Evolutionary conservation across 1,140 invertebrate species (phyloP).

Genomic region (Semibalanus balanoides): DNA sequence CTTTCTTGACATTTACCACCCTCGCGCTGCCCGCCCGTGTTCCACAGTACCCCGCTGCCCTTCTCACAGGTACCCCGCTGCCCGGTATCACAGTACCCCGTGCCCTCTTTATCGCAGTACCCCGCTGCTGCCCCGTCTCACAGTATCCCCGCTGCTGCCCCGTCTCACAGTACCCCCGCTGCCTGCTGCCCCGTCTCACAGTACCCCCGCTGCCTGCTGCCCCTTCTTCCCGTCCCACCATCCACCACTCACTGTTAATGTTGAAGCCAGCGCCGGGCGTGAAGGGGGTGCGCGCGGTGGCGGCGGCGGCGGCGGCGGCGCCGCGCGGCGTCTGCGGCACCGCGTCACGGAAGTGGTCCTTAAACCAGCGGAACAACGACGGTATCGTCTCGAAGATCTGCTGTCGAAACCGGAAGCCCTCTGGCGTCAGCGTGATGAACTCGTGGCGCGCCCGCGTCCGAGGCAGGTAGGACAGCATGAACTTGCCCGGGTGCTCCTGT

Average conservation of each 20-base stretch:
- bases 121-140: no score
- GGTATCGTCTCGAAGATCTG: constrained; percentile 74
- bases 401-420: constrained; percentile 80
- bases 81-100: no score
- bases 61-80: no score
- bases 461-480: constrained; percentile 85
- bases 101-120: no score
- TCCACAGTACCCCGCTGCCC: no score
- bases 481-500: constrained; percentile 81
- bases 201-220: no score
- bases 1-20: no score
- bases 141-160: no score
- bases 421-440: constrained; percentile 75
- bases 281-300: constrained; percentile 23
- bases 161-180: no score
- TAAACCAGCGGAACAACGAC: constrained; percentile 87
- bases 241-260: background rate
- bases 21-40: no score
- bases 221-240: no score
- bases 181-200: no score
- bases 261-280: background rate
- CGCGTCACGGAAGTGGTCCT: constrained; percentile 80
- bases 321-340: constrained; percentile 52
- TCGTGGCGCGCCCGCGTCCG: constrained; percentile 71
- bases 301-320: constrained; percentile 37